These are phyloP conservation scores for Podarcis muralis DNA, from an alignment of 2,113 vertebrate genomes.

Conservation along the genomic window DNA sequence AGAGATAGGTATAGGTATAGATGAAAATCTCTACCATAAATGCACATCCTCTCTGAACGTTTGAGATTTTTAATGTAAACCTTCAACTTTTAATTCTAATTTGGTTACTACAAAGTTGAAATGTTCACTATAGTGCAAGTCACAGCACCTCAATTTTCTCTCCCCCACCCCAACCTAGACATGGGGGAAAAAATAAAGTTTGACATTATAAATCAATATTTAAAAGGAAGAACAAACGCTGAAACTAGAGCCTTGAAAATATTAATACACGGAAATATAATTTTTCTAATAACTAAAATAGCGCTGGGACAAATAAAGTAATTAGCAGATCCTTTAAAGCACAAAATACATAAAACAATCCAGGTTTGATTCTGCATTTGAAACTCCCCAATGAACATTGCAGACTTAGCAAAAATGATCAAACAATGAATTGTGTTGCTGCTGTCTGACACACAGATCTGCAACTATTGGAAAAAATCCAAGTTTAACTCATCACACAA, in stretches of 20 bases:
- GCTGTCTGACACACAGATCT: slow-evolving; percentile 23
- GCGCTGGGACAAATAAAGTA: slow-evolving; percentile 2
- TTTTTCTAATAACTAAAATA: neutral
- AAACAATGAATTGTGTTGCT: slow-evolving; percentile 25
- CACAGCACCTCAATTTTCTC: too few species aligned
- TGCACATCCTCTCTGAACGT: too few species aligned
- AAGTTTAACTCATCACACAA: slow-evolving; percentile 10
- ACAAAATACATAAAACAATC: neutral
- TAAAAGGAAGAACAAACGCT: neutral
- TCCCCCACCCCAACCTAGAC: neutral
- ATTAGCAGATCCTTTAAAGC: neutral
- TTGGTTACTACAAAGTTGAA: neutral
- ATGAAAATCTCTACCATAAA: neutral
- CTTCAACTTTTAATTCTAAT: neutral
- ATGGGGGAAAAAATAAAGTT: neutral
- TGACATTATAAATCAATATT: neutral
- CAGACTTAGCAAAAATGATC: slow-evolving; percentile 42
- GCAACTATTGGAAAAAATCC: slow-evolving; percentile 28
- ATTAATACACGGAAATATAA: neutral
- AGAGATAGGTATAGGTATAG: neutral
- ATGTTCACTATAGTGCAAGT: neutral
- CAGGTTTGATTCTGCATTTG: slow-evolving; percentile 26
- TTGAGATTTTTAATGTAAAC: neutral
- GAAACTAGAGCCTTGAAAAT: neutral
- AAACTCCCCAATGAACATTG: slow-evolving; percentile 45